Base-by-base conservation (phyloP, 2,888 invertebrate species). In the Macropis europaea region DNA sequence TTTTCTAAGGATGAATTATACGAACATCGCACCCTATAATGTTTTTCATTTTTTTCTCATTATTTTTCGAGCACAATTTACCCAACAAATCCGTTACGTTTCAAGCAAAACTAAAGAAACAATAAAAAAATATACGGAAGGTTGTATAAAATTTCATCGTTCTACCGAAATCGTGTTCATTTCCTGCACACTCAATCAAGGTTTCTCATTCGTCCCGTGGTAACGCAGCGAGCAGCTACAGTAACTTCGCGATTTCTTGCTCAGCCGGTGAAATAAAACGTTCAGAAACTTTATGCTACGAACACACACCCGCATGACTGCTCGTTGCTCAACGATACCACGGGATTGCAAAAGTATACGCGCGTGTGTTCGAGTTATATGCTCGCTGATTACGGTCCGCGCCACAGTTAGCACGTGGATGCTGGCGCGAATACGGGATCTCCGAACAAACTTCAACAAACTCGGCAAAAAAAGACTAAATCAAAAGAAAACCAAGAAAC, bases 401-500 rank as follows among this genome's bases (percentile, higher is more conserved):
- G 26, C 38, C 34, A 43, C 38, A 36, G 52, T 57, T 45, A 63
- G 59, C 59, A 60, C 43, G 40, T 38, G 68, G 47, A 67, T 70
- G 45, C 47, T 61, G 40, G 45, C 32, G 74, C 53, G 40, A 24
- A 57, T 32, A n/a, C n/a, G 42, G 28, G 52, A 45, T 69, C 68
- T 45, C 59, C 40, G 61, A 72, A 68, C 67, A 79, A 77, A 78
- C 62, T 77, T 45, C 61, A 64, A 40, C 72, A 76, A 75, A 75
- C 61, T 40, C 17, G 28, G 63, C 36, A 60, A 28, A 56, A 24
- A 66, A 42, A 57, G 13, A 63, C 9, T 40, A 26, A 42, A 4
- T 22, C 32, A 6, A 15, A 28, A 45, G 36, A 26, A 40, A 54
- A 38, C 26, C 56, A 59, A 70, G 36, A 60, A 56, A 56, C 40